Evolutionary conservation across 2,888 invertebrate species (phyloP).

Genomic region (Chesias legatella): DNA sequence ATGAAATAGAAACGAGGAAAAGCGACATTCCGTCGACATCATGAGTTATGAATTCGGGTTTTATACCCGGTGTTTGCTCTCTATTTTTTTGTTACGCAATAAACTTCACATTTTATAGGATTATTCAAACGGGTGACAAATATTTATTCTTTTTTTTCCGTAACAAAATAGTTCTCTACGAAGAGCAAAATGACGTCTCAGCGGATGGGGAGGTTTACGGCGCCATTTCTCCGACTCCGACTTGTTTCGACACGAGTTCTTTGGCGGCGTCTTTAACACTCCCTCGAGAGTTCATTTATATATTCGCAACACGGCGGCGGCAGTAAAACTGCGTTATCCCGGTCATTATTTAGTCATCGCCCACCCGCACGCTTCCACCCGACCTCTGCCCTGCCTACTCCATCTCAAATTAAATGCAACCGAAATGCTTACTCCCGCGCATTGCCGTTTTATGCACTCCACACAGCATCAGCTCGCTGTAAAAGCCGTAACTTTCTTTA

Average conservation of each 20-base stretch:
- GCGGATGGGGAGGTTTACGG: conserved; percentile 73
- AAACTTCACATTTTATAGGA: conserved; percentile 21
- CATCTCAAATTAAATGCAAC: conserved; percentile 69
- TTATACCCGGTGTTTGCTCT: conserved; percentile 3
- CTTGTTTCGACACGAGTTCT: conserved; percentile 76
- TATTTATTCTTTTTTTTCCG: conserved; percentile 56
- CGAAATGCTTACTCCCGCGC: conserved; percentile 50
- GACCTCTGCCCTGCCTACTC: conserved; percentile 27
- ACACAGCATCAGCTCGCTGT: conserved; percentile 27
- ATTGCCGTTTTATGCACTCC: conserved; percentile 51
- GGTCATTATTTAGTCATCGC: conserved; percentile 80
- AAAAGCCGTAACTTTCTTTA: conserved; percentile 41
- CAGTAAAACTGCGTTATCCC: conserved; percentile 79
- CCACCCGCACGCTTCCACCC: conserved; percentile 29
- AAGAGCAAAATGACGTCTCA: conserved; percentile 67
- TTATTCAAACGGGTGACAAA: conserved; percentile 33
- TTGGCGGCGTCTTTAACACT: conserved; percentile 77
- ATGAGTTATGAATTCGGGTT: neutral
- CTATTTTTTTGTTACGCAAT: conserved; percentile 13
- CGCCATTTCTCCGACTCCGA: conserved; percentile 70
- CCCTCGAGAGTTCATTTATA: conserved; percentile 77
- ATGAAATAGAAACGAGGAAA: too few species aligned
- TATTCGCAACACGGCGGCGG: conserved; percentile 77
- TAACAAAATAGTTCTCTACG: conserved; percentile 54
- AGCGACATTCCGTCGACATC: too few species aligned